Conservation (phyloP, 2,113 vertebrate species). For the Callocephalon fimbriatum region DNA sequence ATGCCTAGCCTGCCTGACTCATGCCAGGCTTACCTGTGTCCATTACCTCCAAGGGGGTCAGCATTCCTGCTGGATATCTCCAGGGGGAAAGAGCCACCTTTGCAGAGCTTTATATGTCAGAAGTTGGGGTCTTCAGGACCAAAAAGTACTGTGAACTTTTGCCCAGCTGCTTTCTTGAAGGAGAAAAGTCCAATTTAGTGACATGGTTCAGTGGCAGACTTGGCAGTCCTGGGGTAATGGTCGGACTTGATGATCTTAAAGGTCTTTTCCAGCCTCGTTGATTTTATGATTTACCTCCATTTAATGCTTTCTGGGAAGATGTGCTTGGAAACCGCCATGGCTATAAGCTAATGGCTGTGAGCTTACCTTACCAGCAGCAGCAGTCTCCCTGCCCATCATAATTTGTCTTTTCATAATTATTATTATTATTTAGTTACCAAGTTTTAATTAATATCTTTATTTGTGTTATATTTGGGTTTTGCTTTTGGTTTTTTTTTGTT, state of each 20-base stretch:
- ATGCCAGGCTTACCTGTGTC: rapidly evolving
- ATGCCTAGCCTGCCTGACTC: background rate
- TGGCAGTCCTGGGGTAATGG: background rate
- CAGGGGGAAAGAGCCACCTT: rapidly evolving
- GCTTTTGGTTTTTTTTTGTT: background rate
- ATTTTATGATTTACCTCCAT: background rate
- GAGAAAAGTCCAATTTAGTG: background rate
- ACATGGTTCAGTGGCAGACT: background rate
- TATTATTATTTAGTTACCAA: background rate
- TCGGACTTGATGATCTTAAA: background rate
- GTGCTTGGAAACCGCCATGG: background rate
- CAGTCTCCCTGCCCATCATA: background rate
- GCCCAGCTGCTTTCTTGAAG: background rate
- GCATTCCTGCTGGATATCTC: background rate
- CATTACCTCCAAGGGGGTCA: background rate
- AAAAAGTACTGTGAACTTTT: background rate
- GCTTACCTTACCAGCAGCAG: background rate
- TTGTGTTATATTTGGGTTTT: background rate
- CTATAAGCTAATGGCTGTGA: background rate
- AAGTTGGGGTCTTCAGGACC: background rate
- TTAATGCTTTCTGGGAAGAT: background rate
- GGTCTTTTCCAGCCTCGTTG: background rate
- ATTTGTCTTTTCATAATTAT: background rate
- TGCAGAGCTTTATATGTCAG: background rate
- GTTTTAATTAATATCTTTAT: background rate